These are phyloP conservation scores for Blomia tropicalis DNA, from an alignment of 2,888 invertebrate genomes.

Conservation along the genomic window DNA sequence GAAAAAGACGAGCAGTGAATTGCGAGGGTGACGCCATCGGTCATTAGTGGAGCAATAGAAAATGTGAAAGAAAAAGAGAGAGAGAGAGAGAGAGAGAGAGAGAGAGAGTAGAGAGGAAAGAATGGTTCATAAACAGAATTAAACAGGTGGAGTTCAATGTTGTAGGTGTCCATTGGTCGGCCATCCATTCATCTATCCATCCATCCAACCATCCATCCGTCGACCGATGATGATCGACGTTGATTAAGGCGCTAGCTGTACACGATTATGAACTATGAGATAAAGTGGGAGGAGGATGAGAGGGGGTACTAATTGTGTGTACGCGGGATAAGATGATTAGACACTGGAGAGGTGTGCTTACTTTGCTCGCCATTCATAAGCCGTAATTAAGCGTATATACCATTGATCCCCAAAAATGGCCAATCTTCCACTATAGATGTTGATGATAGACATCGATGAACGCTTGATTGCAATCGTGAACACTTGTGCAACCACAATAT, in stretches of 20 bases:
- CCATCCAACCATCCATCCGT: too few relatives aligned
- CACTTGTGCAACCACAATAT: neutral
- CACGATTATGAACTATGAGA: too few relatives aligned
- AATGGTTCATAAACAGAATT: too few relatives aligned
- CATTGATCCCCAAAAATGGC: neutral
- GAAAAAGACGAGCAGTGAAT: too few relatives aligned
- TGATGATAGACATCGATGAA: too few relatives aligned
- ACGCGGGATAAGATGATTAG: slow-evolving; percentile 4
- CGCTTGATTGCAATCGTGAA: neutral
- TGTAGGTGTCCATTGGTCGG: slow-evolving; percentile 15
- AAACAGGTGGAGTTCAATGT: slow-evolving; percentile 7
- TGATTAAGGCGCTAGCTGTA: too few relatives aligned
- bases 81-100: too few relatives aligned
- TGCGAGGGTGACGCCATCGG: neutral
- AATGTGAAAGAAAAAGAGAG: too few relatives aligned
- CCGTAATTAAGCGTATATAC: slow-evolving; percentile 5
- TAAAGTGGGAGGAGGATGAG: neutral
- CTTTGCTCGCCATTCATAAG: neutral
- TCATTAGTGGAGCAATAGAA: neutral
- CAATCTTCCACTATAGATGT: neutral
- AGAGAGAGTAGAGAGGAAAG: too few relatives aligned
- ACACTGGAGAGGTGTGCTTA: neutral
- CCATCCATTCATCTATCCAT: too few relatives aligned
- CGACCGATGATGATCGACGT: too few relatives aligned
- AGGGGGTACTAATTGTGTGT: slow-evolving; percentile 10